Conservation (phyloP, 2,797 vertebrate species). For the Rousettus madagascariensis region DNA sequence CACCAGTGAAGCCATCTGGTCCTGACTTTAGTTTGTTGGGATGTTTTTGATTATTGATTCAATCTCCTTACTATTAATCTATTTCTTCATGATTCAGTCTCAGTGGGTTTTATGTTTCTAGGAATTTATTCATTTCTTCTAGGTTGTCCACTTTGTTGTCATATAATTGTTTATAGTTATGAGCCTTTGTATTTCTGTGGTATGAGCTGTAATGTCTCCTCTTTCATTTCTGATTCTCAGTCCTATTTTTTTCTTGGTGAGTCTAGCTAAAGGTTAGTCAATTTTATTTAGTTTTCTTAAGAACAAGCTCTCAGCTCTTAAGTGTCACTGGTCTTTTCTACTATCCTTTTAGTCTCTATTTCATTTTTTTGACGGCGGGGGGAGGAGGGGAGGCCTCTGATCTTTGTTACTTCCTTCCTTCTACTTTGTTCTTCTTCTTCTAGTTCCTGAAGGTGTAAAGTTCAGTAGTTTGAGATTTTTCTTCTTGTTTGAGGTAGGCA, state of each 20-base stretch:
- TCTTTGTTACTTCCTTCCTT: not conserved
- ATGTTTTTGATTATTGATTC: not conserved
- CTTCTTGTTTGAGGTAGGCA: not conserved
- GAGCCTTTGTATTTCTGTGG: not conserved
- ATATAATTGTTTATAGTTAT: not conserved
- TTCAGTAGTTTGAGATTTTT: not conserved
- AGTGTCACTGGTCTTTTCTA: not conserved
- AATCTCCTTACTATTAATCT: not conserved
- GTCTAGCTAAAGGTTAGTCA: not conserved
- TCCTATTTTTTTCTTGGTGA: not conserved
- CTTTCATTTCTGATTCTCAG: not conserved
- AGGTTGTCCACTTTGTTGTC: not conserved
- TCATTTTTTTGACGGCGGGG: not conserved
- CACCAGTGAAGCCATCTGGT: not conserved
- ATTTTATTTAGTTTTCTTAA: not conserved
- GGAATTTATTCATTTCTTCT: not conserved
- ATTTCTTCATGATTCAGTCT: not conserved
- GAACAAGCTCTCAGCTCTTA: not conserved
- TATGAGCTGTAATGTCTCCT: not conserved
- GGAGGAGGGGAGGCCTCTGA: not conserved
- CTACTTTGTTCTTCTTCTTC: not conserved
- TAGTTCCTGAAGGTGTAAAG: not conserved
- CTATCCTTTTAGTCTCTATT: not conserved
- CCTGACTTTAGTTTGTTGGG: not conserved
- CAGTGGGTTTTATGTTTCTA: not conserved